These are phyloP conservation scores for Labrus mixtus DNA, from an alignment of 2,113 vertebrate genomes.

Conservation along the genomic window DNA sequence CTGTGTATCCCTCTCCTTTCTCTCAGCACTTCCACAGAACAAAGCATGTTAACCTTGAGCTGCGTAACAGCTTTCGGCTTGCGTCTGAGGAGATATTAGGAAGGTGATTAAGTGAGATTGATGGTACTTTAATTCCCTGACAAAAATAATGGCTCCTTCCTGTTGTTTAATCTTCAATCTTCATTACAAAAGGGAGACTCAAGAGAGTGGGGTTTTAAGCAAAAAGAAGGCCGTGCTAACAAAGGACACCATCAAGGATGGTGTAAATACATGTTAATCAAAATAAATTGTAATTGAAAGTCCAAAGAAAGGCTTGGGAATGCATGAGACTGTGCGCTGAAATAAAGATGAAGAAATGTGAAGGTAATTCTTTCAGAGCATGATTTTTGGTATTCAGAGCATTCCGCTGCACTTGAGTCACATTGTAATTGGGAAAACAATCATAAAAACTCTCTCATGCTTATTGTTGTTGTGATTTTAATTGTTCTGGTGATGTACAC, in stretches of 20 bases:
- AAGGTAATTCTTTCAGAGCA: constrained; percentile 39
- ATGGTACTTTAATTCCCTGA: constrained; percentile 80
- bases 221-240: constrained; percentile 68
- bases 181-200: constrained; percentile 70
- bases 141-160: constrained; percentile 79
- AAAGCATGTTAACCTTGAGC: constrained; percentile 80
- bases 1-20: constrained; percentile 1
- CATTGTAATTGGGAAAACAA: constrained; percentile 20
- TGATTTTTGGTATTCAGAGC: constrained; percentile 3
- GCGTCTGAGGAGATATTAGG: constrained; percentile 80
- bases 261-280: constrained; percentile 66
- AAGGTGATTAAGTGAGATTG: constrained; percentile 82
- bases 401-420: constrained; percentile 31
- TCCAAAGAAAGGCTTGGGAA: constrained; percentile 50
- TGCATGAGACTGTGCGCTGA: constrained; percentile 7
- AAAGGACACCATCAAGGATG: constrained; percentile 77
- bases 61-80: constrained; percentile 63
- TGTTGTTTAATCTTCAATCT: constrained; percentile 84
- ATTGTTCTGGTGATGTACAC: constrained; percentile 19
- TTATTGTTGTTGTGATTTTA: constrained; percentile 11
- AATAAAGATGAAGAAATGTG: constrained; percentile 25
- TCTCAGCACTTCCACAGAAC: constrained; percentile 49
- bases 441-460: constrained; percentile 3
- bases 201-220: constrained; percentile 59
- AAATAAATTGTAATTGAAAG: constrained; percentile 62